phyloP scores from a whole-genome alignment of 2,797 vertebrate species.

The Argentina silus region DNA sequence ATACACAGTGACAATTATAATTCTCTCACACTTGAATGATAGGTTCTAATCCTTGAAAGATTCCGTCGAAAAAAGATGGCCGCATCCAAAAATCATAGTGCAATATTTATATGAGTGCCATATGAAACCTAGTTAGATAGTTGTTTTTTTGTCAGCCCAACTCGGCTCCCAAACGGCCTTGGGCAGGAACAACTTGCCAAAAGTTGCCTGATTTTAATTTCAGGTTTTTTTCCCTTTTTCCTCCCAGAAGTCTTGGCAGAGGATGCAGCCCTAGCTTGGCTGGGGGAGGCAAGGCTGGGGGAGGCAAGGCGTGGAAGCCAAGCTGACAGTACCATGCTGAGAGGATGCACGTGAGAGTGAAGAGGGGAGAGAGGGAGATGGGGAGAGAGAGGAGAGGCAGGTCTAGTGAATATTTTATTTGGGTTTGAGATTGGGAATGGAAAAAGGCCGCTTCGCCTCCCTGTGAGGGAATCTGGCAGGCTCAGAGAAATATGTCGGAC shows the following conservation, averaged over 20 bases:
- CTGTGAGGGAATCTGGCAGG: slow-evolving; percentile 37
- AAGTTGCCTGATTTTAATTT: slow-evolving; percentile 54
- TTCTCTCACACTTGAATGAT: slow-evolving; percentile 34
- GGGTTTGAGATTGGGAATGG: slow-evolving; percentile 39
- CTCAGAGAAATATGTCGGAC: slow-evolving; percentile 35
- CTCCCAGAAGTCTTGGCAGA: slow-evolving; percentile 50
- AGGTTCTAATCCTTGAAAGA: slow-evolving; percentile 53
- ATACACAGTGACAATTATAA: slow-evolving; percentile 44
- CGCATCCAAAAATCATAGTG: slow-evolving; percentile 41
- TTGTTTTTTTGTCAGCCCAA: slow-evolving; percentile 48
- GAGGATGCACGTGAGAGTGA: slow-evolving; percentile 30
- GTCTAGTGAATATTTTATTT: slow-evolving; percentile 56
- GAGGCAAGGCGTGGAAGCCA: slow-evolving; percentile 39
- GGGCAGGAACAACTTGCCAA: slow-evolving; percentile 43
- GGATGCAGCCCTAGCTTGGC: slow-evolving; percentile 22
- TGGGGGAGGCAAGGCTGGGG: neutral
- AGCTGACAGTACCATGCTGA: slow-evolving; percentile 43
- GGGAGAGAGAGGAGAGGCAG: slow-evolving; percentile 23
- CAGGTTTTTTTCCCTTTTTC: slow-evolving; percentile 44
- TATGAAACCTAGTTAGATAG: slow-evolving; percentile 60
- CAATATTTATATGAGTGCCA: slow-evolving; percentile 64
- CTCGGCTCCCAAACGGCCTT: slow-evolving; percentile 59
- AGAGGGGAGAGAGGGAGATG: neutral
- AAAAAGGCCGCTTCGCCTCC: slow-evolving; percentile 34
- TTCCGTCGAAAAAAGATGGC: slow-evolving; percentile 31